Evolutionary conservation across 1,140 invertebrate species (phyloP).

Genomic region (Nylanderia fulva): DNA sequence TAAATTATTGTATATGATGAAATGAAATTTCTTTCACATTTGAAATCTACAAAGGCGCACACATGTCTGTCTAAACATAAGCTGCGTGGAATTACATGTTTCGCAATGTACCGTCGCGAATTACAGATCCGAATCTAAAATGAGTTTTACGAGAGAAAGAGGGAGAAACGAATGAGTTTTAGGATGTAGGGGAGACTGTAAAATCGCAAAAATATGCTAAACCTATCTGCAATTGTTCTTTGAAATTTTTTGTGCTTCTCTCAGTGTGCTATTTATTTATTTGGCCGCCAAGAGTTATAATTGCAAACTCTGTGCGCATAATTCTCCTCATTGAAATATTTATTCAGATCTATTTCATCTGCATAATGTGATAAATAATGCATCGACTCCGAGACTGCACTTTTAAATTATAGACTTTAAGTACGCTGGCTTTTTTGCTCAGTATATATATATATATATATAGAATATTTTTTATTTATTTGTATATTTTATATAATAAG

Average conservation of each 20-base stretch:
- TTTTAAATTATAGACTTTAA: not conserved
- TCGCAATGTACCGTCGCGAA: not conserved
- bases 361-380: not conserved
- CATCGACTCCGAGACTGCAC: not conserved
- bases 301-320: too few relatives aligned
- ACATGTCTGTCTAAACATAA: not conserved
- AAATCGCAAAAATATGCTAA: too few relatives aligned
- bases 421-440: not conserved
- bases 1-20: too few relatives aligned
- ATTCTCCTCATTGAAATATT: too few relatives aligned
- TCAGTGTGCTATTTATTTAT: too few relatives aligned
- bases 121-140: not conserved
- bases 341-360: not conserved
- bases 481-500: too few relatives aligned
- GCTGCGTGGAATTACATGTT: not conserved
- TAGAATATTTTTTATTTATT: too few relatives aligned
- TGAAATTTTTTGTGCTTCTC: not conserved
- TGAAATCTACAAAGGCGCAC: too few relatives aligned
- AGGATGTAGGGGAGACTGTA: not conserved
- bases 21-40: too few relatives aligned
- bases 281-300: too few relatives aligned
- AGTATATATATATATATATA: not conserved
- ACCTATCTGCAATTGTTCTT: not conserved
- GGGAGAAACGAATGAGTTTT: not conserved
- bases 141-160: not conserved